Base-by-base conservation (phyloP, 2,888 invertebrate species). In the Nebria brevicollis region DNA sequence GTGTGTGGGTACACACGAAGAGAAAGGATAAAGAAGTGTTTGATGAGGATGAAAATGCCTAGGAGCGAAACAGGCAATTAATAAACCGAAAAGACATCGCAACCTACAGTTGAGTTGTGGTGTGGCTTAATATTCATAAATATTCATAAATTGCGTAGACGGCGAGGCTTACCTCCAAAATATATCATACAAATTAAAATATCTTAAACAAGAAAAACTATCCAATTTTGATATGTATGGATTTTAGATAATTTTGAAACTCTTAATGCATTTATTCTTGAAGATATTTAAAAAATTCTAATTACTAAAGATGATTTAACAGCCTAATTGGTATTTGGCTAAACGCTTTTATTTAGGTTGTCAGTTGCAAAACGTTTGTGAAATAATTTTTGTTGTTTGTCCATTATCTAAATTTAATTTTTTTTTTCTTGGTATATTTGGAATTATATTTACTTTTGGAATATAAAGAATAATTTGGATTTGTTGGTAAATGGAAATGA, bases 51-150 rank as follows among this genome's bases (percentile, higher is more conserved):
- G 70, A 26, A 25, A 26, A 70, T 26, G 34, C n/a, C 15, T 13
- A 66, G 34, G 1, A 26, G 25, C 15, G 70, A 70, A 70, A 70
- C 70, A 70, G 26, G 70, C 70, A 70, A 70, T 70, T 70, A 20
- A 70, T 70, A 26, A 26, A 34, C 34, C 15, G 25, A 70, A 70
- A 70, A 70, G 70, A 70, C 70, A 70, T 70, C 13, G 70, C 54
- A 13, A 13, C 2, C 25, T 34, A 70, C 25, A 70, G 70, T 70
- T 11, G 34, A 25, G 20, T 70, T 34, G 25, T 20, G 70, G 20
- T 11, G 70, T 25, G 70, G 20, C 70, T 70, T 70, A 70, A 70
- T 70, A 70, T 54, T 54, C 8, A 70, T 70, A 70, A 70, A 70
- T 70, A 70, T 70, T 70, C 70, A 70, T 70, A 70, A 70, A 70